phyloP scores from a whole-genome alignment of 2,113 vertebrate species.

The Megaceryle torquata region DNA sequence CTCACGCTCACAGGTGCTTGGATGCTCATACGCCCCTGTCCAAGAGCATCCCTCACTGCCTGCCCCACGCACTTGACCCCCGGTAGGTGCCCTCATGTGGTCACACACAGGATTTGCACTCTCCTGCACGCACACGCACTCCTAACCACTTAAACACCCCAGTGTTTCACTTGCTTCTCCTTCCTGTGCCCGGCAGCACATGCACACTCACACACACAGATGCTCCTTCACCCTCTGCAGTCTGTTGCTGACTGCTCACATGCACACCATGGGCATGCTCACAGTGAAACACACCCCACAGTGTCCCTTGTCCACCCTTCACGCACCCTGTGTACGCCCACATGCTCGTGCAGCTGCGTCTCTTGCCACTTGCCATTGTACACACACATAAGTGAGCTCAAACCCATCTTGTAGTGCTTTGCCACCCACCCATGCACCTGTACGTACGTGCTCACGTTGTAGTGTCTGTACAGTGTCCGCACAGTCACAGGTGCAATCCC shows the following conservation, averaged over 20 bases:
- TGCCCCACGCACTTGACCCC: no score
- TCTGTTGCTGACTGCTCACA: neutral
- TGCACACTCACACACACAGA: neutral
- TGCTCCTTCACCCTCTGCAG: neutral
- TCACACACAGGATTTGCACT: neutral
- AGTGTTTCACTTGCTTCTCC: neutral
- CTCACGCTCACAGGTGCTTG: neutral
- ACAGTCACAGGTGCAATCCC: neutral
- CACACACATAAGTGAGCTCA: fast-evolving
- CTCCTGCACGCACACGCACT: fast-evolving
- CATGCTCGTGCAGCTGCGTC: neutral
- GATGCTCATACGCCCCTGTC: neutral
- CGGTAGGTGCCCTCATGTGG: fast-evolving
- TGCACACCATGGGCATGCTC: neutral
- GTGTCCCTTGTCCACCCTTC: neutral
- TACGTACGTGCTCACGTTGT: neutral
- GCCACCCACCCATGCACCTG: neutral
- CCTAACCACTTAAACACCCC: neutral
- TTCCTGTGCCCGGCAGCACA: neutral
- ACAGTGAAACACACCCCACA: neutral
- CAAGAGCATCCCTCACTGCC: neutral
- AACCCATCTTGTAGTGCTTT: neutral
- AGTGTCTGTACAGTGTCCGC: neutral
- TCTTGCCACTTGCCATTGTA: neutral
- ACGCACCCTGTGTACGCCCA: neutral